Evolutionary conservation across 2,888 invertebrate species (phyloP), one percentile per base, ranked within the genome.

Genomic region (Orthosia gothica): DNA sequence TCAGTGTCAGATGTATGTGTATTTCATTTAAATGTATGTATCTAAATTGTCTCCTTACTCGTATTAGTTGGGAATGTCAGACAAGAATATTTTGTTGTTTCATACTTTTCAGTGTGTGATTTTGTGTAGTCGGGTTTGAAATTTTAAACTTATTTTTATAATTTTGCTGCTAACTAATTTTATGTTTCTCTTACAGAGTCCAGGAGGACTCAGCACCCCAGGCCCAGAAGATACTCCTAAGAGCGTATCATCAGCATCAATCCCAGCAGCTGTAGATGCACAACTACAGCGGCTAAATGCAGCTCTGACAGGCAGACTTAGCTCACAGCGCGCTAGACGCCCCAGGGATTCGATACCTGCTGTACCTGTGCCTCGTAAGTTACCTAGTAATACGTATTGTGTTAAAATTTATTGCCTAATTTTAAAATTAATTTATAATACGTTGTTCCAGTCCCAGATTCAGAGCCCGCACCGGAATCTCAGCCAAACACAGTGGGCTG

Each of bases 401-500:
- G 9, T 40, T 9, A 40, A 9, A 40, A 9, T 40, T 40, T 40
- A 40, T 32, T 32, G 32, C 7, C 7, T 32, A 0, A 32, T 32
- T 32, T 32, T 32, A 32, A 32, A 32, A 7, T 32, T 32, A 32
- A 32, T 32, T 32, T 32, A n/a, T n/a, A 40, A 40, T 40, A 40
- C 16, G 26, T 62, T 11, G 20, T 20, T 11, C 3, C 58, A 84
- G 90, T 79, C 0, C 87, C 91, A 0, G 96, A 95, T 62, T 89
- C 91, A 0, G 95, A 96, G 63, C 88, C 93, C 0, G 94, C 92
- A 0, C 94, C 94, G 0, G 94, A 94, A 23, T 96, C 97, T 0
- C 98, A 98, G 87, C 97, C 97, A 0, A 97, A 97, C 90, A 97
- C 97, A 0, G 97, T 98, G 1, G 98, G 97, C 0, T 98, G 98